Base-by-base conservation (phyloP, 2,113 vertebrate genomes). In the Chaetodon auriga region DNA sequence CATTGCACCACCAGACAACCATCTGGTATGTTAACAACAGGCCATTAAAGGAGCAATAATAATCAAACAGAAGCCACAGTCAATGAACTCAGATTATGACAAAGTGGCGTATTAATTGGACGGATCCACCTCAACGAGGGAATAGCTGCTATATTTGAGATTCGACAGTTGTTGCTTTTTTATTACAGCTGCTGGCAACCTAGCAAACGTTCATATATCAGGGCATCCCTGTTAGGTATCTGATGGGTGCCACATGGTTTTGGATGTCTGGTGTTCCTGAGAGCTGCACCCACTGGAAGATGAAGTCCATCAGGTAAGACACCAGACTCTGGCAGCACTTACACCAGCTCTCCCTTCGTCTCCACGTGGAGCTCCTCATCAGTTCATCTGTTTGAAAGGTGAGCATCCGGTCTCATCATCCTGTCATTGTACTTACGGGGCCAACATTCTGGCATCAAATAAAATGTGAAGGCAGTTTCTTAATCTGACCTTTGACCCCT, bases 11-110 rank as follows among this genome's bases (percentile, higher is more conserved):
- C 25, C 54, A 73, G 53, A 61, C 62, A 71, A 65, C 76, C 76
- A 83, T 83, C 80, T 83, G 85, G 23, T 61, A 19, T 11, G 25
- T 61, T 75, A 79, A 70, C 63, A 75, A 69, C 69, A 60, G 64
- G 80, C 36, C 58, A 70, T 86, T 60, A 79, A 58, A 64, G 60
- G 36, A 43, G 76, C 45, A 35, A 76, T 76, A 48, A 75, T 71
- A 71, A 80, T 83, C 36, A 80, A 82, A 75, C 70, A 74, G 13
- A 79, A 70, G 70, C 61, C 80, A 80, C 76, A 76, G 53, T 61
- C 66, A 60, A 43, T 82, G 25, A 82, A 16, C 43, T 64, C 30
- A 18, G 23, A 74, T 49, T 70, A 55, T 57, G 63, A 84, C 58
- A 48, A 53, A 62, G 68, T 53, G 64, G 5, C 23, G 10, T 54